Conservation (phyloP, 2,888 invertebrate genomes). For the Petrolisthes manimaculis region DNA sequence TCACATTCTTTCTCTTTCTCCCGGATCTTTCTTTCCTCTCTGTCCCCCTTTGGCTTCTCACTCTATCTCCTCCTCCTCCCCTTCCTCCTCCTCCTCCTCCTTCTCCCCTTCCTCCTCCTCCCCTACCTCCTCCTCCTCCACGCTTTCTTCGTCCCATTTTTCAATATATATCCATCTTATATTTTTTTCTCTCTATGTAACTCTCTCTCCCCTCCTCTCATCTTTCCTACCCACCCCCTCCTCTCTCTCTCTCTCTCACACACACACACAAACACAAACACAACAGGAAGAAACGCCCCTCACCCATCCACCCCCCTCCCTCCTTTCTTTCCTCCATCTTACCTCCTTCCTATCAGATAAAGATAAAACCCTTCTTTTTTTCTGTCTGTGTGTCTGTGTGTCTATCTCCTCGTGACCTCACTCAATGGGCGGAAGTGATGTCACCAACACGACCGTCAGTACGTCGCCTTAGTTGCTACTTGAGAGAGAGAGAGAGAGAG, state of each 20-base stretch:
- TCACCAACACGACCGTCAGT: background rate
- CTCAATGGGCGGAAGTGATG: conserved; percentile 38
- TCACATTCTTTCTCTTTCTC: background rate
- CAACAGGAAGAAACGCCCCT: conserved; percentile 6
- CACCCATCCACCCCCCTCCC: background rate
- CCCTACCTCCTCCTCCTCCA: too few relatives aligned
- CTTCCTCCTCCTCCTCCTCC: too few relatives aligned
- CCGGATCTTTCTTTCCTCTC: background rate
- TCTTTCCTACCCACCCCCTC: too few relatives aligned
- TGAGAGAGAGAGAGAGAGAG: background rate
- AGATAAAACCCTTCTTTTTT: conserved; percentile 28
- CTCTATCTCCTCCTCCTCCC: background rate
- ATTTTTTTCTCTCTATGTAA: background rate
- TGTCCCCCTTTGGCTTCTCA: background rate
- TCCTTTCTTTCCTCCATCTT: conserved; percentile 23
- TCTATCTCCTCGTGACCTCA: background rate
- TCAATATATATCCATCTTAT: background rate
- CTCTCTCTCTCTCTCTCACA: too few relatives aligned
- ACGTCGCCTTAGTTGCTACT: background rate
- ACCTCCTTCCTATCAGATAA: conserved; percentile 7
- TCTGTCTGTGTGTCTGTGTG: too few relatives aligned
- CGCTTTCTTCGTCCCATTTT: too few relatives aligned
- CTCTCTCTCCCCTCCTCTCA: background rate
- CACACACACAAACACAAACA: too few relatives aligned
- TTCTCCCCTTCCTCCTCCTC: too few relatives aligned